Evolutionary conservation across 2,113 vertebrate species (phyloP).

Genomic region (Aythya baeri): DNA sequence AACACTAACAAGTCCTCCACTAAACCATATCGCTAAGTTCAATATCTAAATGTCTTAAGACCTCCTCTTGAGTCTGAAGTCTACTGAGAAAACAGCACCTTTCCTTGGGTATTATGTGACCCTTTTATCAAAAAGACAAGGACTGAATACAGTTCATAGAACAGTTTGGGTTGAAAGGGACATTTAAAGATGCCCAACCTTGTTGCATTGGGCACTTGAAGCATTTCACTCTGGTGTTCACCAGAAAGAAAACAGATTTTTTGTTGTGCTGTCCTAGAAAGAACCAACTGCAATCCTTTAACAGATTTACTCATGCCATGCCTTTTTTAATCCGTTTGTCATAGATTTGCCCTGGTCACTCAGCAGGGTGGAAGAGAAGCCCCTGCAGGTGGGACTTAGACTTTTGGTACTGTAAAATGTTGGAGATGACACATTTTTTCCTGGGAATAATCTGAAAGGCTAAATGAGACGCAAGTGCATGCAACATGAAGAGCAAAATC

Average conservation of each 20-base stretch:
- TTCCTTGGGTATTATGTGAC: background rate
- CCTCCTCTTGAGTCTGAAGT: background rate
- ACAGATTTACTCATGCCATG: background rate
- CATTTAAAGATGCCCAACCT: background rate
- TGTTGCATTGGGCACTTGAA: background rate
- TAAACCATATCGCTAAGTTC: too few species aligned
- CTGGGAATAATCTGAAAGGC: background rate
- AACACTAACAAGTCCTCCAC: too few species aligned
- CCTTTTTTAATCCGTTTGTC: background rate
- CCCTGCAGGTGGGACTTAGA: background rate
- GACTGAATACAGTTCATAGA: background rate
- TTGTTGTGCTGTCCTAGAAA: background rate
- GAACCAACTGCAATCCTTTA: background rate
- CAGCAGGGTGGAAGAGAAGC: background rate
- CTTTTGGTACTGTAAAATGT: background rate
- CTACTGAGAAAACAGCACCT: background rate
- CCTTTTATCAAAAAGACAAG: background rate
- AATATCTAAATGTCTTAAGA: too few species aligned
- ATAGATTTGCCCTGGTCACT: background rate
- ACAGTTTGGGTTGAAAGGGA: background rate
- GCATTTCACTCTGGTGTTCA: background rate
- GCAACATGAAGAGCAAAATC: accelerated
- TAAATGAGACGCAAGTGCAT: background rate
- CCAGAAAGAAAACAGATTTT: background rate
- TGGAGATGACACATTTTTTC: background rate